These are phyloP conservation scores for Drosophila paramelanica DNA, from an alignment of 2,888 invertebrate genomes.

Conservation along the genomic window DNA sequence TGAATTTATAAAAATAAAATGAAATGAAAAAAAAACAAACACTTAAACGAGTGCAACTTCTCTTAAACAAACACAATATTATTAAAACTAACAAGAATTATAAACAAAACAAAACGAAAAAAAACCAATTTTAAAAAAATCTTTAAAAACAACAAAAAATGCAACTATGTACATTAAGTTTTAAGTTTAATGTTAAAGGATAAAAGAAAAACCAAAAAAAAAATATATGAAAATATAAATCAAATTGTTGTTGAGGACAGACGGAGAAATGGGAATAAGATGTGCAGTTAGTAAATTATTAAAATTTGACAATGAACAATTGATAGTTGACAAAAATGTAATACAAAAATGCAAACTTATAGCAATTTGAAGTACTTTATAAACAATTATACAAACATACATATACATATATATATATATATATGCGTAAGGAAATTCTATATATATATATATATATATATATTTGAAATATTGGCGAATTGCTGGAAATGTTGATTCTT, in stretches of 20 bases:
- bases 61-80: conserved; percentile 60
- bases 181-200: conserved; percentile 65
- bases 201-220: conserved; percentile 26
- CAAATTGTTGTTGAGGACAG: conserved; percentile 24
- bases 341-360: conserved; percentile 79
- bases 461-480: conserved; percentile 50
- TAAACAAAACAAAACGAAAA: conserved; percentile 21
- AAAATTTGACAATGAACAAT: conserved; percentile 47
- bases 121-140: conserved; percentile 36
- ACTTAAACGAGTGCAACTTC: conserved; percentile 57
- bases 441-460: conserved; percentile 51
- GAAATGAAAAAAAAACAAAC: conserved; percentile 15
- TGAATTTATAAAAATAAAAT: conserved; percentile 69
- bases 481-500: conserved; percentile 20
- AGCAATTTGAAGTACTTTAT: conserved; percentile 81
- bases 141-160: conserved; percentile 23
- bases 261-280: conserved; percentile 3
- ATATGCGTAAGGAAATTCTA: conserved; percentile 39
- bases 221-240: conserved; percentile 31
- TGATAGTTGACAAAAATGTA: conserved; percentile 57
- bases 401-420: conserved; percentile 36
- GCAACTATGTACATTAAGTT: conserved; percentile 57
- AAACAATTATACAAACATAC: conserved; percentile 54
- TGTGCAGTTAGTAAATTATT: conserved; percentile 40
- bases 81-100: conserved; percentile 28